These are phyloP conservation scores for Myotis findleyi DNA, from an alignment of 2,797 vertebrate genomes.

Conservation along the genomic window DNA sequence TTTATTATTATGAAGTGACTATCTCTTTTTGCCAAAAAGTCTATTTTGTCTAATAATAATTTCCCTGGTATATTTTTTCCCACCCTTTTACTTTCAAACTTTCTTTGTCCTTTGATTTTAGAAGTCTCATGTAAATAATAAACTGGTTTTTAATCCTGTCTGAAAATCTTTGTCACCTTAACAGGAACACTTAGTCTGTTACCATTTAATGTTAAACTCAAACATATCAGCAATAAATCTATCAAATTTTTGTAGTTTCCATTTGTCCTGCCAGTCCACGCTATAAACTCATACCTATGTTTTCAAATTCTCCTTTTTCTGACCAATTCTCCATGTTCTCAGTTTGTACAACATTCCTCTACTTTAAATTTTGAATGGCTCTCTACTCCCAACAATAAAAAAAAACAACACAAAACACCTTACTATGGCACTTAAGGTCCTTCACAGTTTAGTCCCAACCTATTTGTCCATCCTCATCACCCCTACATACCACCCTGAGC, in stretches of 20 bases:
- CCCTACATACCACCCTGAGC: neutral
- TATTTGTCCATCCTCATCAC: conserved; percentile 16
- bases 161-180: conserved; percentile 24
- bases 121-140: conserved; percentile 10
- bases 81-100: neutral
- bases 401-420: conserved; percentile 38
- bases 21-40: conserved; percentile 5
- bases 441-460: neutral
- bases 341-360: conserved; percentile 30
- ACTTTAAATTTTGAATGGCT: conserved; percentile 44
- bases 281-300: conserved; percentile 11
- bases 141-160: neutral
- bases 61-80: neutral
- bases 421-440: neutral
- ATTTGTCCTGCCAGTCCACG: neutral
- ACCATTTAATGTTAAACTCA: conserved; percentile 50
- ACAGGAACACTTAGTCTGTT: neutral
- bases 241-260: conserved; percentile 35
- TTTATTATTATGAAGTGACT: conserved; percentile 49
- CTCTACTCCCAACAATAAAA: conserved; percentile 44
- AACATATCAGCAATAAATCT: conserved; percentile 41
- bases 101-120: conserved; percentile 36
- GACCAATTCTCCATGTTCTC: conserved; percentile 28
- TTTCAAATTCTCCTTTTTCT: conserved; percentile 52
- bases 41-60: conserved; percentile 35